Base-by-base conservation (phyloP, 1,140 invertebrate species). In the Adelges cooleyi region DNA sequence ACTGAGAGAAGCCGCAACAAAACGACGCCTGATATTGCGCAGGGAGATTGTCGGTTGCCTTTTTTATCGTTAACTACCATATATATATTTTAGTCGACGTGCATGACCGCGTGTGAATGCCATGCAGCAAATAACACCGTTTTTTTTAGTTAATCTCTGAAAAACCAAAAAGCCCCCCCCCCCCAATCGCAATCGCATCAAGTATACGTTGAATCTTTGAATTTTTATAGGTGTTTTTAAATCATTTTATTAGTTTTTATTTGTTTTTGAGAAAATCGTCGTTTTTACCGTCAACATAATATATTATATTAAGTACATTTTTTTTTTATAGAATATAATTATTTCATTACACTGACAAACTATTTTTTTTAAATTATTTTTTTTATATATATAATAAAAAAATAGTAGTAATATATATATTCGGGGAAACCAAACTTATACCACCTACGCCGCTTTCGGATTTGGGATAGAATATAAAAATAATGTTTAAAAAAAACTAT, bases 21-120 rank as follows among this genome's bases (percentile, higher is more conserved):
- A 52, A 36, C 23, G 52, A 54, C 53, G 18, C 18, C 6, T 22
- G 6, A 59, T 6, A 23, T 27, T 18, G 15, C 13, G 27, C 29
- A 18, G 18, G 33, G 40, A 44, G 6, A 44, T 29, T 22, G 18
- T 53, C 17, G 6, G 20, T 23, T 44, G 38, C 2, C 20, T 36
- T n/a, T 8, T n/a, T n/a, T 15, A 44, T 25, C 40, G 5, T 5
- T 48, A 15, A 20, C 13, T 44, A 27, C 25, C 53, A 18, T 27
- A 6, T 38, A 18, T 27, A 6, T 33, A 33, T 33, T 44, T 27
- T 18, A 44, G 53, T 56, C 42, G 56, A 62, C 56, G 25, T 48
- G 56, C 56, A 48, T 46, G 56, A 62, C 56, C 17, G 56, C 25
- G 56, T 62, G 42, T 33, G n/a, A 48, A 48, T 33, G 27, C 13